Percentiles rank a stretch among this genome's conserved stretches.
These are phyloP conservation scores for Cylindroiulus punctatus DNA, from an alignment of 2,888 invertebrate genomes.

Conservation along the genomic window DNA sequence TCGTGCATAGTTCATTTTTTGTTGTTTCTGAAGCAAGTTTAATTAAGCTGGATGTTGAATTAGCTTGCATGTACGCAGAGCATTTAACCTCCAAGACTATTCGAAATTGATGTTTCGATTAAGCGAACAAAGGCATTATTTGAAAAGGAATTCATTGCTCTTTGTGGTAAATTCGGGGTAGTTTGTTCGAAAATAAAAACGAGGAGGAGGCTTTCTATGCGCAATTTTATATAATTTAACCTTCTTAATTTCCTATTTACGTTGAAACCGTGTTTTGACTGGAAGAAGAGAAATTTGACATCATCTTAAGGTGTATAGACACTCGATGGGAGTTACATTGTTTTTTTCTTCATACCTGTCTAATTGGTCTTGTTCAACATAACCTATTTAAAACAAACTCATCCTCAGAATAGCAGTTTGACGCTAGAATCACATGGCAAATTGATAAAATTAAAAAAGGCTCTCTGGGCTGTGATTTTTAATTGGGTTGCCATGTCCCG, in stretches of 20 bases:
- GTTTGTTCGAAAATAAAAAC: neutral
- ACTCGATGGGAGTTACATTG: neutral
- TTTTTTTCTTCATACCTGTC: slow-evolving; percentile 3
- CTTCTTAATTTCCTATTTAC: neutral
- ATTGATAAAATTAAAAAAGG: slow-evolving; percentile 13
- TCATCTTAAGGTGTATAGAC: neutral
- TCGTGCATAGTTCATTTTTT: neutral
- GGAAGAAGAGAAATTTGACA: neutral
- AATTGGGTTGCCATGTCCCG: slow-evolving; percentile 1
- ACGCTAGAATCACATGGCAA: neutral
- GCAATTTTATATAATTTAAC: neutral
- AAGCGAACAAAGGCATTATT: neutral
- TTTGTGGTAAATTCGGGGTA: neutral
- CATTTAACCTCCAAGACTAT: neutral
- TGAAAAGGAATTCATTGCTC: neutral
- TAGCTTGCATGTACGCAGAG: neutral
- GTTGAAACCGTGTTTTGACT: neutral
- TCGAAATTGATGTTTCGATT: neutral
- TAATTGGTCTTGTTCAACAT: slow-evolving; percentile 20
- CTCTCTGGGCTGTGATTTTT: neutral
- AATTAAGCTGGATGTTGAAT: neutral
- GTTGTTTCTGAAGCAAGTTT: neutral
- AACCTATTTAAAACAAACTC: slow-evolving; percentile 22
- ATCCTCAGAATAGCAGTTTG: neutral
- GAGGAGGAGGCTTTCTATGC: neutral